Percentiles rank a stretch among this genome's conserved stretches.
These are phyloP conservation scores for Drosophila sechellia DNA, from an alignment of 1,140 invertebrate genomes.

Conservation along the genomic window DNA sequence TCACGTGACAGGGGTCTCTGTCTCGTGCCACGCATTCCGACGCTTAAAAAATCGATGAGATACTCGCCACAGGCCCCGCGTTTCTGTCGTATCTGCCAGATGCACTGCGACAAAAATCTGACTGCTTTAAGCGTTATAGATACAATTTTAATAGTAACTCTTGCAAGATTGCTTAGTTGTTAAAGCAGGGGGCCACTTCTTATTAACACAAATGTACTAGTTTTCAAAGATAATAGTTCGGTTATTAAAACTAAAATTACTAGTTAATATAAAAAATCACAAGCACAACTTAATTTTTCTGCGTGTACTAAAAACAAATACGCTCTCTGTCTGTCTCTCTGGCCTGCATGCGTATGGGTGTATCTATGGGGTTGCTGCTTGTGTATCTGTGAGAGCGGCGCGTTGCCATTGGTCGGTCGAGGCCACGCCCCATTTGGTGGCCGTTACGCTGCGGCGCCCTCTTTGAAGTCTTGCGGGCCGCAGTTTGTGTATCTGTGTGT, in stretches of 20 bases:
- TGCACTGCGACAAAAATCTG: not conserved
- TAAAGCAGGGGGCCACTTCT: too few species aligned
- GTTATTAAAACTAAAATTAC: too few species aligned
- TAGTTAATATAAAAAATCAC: too few species aligned
- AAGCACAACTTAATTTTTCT: not conserved
- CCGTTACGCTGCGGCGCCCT: slow-evolving; percentile 57
- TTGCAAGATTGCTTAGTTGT: not conserved
- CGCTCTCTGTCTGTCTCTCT: slow-evolving; percentile 10
- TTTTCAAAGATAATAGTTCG: too few species aligned
- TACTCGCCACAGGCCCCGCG: slow-evolving; percentile 12
- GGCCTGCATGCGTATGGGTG: not conserved
- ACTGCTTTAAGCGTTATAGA: too few species aligned
- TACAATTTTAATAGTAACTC: too few species aligned
- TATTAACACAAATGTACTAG: too few species aligned
- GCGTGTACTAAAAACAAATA: not conserved
- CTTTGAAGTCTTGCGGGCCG: slow-evolving; percentile 51
- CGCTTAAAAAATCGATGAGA: slow-evolving; percentile 49
- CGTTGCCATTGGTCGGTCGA: slow-evolving; percentile 10
- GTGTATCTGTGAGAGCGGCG: slow-evolving; percentile 42
- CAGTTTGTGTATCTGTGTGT: slow-evolving; percentile 59
- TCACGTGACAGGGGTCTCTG: slow-evolving; percentile 48
- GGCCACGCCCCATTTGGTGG: slow-evolving; percentile 33
- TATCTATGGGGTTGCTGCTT: slow-evolving; percentile 27
- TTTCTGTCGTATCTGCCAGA: slow-evolving; percentile 24
- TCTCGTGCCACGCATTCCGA: slow-evolving; percentile 68